A percentile compares a stretch with the other conserved stretches of the same genome.
These are phyloP conservation scores for Ochropleura plecta DNA, from an alignment of 2,888 invertebrate species.

Conservation along the genomic window DNA sequence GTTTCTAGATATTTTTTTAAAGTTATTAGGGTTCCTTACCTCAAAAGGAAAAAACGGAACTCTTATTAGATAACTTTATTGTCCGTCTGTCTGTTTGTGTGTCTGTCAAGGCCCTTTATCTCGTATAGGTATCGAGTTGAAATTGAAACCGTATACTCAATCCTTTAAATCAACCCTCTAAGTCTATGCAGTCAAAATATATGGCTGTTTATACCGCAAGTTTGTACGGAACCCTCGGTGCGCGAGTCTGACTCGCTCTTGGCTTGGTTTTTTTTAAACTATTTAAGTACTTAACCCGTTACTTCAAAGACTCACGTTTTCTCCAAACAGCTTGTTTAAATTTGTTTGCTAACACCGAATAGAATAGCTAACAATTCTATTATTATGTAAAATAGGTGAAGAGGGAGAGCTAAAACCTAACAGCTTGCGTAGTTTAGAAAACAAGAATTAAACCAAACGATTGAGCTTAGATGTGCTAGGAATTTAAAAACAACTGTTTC, in stretches of 20 bases:
- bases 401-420: conserved; percentile 35
- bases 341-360: conserved; percentile 45
- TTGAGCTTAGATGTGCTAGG: neutral
- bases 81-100: too few relatives aligned
- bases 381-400: conserved; percentile 59
- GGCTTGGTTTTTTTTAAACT: neutral
- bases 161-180: too few relatives aligned
- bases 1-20: neutral
- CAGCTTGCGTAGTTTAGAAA: conserved; percentile 33
- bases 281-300: conserved; percentile 2
- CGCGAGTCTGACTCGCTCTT: too few relatives aligned
- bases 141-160: too few relatives aligned
- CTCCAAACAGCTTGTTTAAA: conserved; percentile 25
- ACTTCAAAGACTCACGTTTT: conserved; percentile 24
- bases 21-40: too few relatives aligned
- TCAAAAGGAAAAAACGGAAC: too few relatives aligned
- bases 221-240: too few relatives aligned
- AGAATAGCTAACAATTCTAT: conserved; percentile 49
- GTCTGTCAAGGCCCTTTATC: too few relatives aligned
- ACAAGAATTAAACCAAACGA: conserved; percentile 38
- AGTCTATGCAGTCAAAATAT: too few relatives aligned
- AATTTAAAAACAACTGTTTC: neutral
- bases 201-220: too few relatives aligned
- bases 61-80: too few relatives aligned
- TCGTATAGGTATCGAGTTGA: too few relatives aligned